Evolutionary conservation across 2,113 vertebrate species (phyloP), one percentile per base, ranked within the genome.

Genomic region (Cyanoramphus novaezelandiae): DNA sequence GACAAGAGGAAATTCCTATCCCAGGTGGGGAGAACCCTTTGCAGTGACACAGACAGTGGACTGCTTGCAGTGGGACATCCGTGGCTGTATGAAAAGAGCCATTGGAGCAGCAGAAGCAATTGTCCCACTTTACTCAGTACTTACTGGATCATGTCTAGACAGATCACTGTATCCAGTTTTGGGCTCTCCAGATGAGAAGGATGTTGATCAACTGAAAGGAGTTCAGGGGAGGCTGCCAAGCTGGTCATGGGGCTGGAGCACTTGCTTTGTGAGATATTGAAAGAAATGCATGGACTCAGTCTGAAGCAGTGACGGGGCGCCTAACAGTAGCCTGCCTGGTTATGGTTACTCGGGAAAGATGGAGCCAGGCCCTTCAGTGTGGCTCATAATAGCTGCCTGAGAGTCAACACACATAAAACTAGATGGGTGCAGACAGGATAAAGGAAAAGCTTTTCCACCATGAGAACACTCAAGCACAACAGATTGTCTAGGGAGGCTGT

Each of bases 101-200:
- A 33, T 8, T 0, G 0, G 13, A 46, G 29, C 9, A 12, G 21
- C n/a, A 44, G 39, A 49, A 68, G 53, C 0, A 0, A 21, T 10
- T 49, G 74, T 44, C 5, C 12, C 20, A 7, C 5, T 37, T 31
- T 24, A 47, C 10, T 57, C 8, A 33, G 55, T 33, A 21, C 31
- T 33, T 57, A 57, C 31, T 57, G 33, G 55, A 57, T 44, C 7
- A 17, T 11, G 9, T 33, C 52, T 18, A 29, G 37, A 10, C 37
- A 33, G 55, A 57, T 57, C 31, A 37, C 17, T 6, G 21, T 27
- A 41, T 37, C 15, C 7, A 43, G 31, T 28, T n/a, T 37, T 6
- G n/a, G 67, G 29, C 7, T 21, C 16, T 67, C 44, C 17, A 2
- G 13, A 11, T 19, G 13, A 25, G 27, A 44, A 50, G 39, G 37